Conservation (phyloP, 2,888 invertebrate species). For the Leptopilina myrica region DNA sequence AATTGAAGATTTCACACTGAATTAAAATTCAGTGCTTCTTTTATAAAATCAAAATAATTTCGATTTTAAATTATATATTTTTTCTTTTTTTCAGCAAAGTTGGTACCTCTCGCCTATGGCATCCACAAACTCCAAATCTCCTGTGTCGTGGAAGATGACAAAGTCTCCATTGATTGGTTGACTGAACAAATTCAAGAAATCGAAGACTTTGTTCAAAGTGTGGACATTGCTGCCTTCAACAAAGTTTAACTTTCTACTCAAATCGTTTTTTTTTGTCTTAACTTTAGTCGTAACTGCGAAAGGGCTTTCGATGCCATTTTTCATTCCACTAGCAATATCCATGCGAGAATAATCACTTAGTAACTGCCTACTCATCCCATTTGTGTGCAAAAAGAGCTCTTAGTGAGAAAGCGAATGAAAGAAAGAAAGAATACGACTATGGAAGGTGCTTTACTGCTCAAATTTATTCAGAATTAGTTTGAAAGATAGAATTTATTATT, state of each 20-base stretch:
- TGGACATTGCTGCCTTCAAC: conserved; percentile 97
- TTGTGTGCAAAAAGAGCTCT: conserved; percentile 4
- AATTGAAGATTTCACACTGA: neutral
- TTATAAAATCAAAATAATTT: too few relatives aligned
- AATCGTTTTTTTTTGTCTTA: neutral
- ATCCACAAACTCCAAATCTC: conserved; percentile 95
- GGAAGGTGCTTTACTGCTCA: conserved; percentile 27
- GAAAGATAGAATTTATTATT: neutral
- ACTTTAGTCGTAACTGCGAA: conserved; percentile 33
- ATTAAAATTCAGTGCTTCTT: too few relatives aligned
- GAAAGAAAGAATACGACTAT: conserved; percentile 11
- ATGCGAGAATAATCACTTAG: conserved; percentile 10
- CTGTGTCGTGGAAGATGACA: conserved; percentile 97
- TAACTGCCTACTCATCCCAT: neutral
- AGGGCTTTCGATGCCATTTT: conserved; percentile 30
- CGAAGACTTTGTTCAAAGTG: conserved; percentile 93
- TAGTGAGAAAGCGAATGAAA: conserved; percentile 7
- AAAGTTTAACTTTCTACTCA: conserved; percentile 83
- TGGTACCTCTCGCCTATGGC: conserved; percentile 94
- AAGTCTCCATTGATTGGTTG: conserved; percentile 92
- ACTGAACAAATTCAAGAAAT: conserved; percentile 90
- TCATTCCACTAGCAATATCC: conserved; percentile 35
- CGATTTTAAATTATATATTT: neutral
- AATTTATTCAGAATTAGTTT: conserved; percentile 12
- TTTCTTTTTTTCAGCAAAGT: conserved; percentile 81